These are phyloP conservation scores for Sminthurinus aureus DNA, from an alignment of 2,888 invertebrate species.

Conservation along the genomic window DNA sequence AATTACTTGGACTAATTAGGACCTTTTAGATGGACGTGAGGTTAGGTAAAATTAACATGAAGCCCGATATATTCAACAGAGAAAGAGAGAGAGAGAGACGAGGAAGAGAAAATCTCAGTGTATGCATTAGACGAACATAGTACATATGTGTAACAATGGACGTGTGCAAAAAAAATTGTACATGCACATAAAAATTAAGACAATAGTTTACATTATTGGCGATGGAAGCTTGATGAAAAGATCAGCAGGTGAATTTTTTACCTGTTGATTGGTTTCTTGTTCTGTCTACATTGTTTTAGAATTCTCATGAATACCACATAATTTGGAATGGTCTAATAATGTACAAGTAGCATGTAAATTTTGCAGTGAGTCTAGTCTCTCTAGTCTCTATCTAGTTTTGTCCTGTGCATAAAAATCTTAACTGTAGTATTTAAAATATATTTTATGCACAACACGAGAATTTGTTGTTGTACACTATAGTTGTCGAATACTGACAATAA, in stretches of 20 bases:
- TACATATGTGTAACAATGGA: neutral
- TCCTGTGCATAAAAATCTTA: no score
- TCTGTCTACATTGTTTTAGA: neutral
- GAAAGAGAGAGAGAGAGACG: neutral
- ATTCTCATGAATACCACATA: neutral
- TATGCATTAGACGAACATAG: neutral
- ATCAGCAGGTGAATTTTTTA: conserved; percentile 25
- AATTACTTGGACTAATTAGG: conserved; percentile 21
- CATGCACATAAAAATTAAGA: conserved; percentile 4
- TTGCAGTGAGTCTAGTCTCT: neutral
- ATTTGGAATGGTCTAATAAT: neutral
- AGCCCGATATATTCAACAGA: neutral
- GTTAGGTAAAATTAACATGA: conserved; percentile 8
- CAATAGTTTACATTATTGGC: conserved; percentile 9
- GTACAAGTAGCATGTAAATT: neutral
- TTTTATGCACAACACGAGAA: neutral
- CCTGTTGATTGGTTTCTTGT: conserved; percentile 26
- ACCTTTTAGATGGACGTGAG: conserved; percentile 9
- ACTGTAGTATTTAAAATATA: neutral
- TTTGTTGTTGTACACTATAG: no score
- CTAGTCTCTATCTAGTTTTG: no score
- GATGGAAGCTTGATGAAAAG: conserved; percentile 12
- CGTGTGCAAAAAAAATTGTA: neutral
- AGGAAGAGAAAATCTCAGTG: neutral
- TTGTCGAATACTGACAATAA: neutral